Evolutionary conservation across 2,888 invertebrate species (phyloP).

Genomic region (Caradrina kadenii): DNA sequence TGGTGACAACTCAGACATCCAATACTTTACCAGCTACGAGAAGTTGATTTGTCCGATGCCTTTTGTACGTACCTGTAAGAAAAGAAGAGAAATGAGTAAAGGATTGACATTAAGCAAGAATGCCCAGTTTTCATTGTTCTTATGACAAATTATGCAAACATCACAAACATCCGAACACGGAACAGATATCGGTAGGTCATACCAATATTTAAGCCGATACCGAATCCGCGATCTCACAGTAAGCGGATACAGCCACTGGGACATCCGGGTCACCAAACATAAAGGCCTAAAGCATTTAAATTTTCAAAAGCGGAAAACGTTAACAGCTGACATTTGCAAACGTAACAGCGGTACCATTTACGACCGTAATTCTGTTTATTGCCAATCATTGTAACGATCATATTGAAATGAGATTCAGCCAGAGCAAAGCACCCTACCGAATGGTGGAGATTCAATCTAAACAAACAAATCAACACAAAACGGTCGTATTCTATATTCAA

Average conservation of each 20-base stretch:
- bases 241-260: conserved; percentile 26
- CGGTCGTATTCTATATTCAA: conserved; percentile 69
- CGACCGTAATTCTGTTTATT: conserved; percentile 57
- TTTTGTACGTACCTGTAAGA: conserved; percentile 78
- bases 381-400: conserved; percentile 60
- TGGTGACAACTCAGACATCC: conserved; percentile 64
- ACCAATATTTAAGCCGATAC: conserved; percentile 20
- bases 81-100: conserved; percentile 53
- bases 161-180: conserved; percentile 14
- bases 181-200: conserved; percentile 19
- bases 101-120: background rate
- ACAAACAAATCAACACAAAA: conserved; percentile 73
- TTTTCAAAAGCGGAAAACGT: conserved; percentile 42
- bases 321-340: conserved; percentile 47
- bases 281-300: conserved; percentile 35
- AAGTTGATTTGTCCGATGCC: conserved; percentile 37
- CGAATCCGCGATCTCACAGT: conserved; percentile 2
- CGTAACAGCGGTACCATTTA: conserved; percentile 58
- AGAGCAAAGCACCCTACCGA: conserved; percentile 39
- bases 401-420: conserved; percentile 57
- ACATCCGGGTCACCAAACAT: conserved; percentile 45
- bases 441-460: conserved; percentile 68
- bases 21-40: conserved; percentile 62
- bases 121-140: background rate
- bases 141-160: conserved; percentile 4